Base-by-base conservation (phyloP, 2,113 vertebrate species). In the Murina feae region DNA sequence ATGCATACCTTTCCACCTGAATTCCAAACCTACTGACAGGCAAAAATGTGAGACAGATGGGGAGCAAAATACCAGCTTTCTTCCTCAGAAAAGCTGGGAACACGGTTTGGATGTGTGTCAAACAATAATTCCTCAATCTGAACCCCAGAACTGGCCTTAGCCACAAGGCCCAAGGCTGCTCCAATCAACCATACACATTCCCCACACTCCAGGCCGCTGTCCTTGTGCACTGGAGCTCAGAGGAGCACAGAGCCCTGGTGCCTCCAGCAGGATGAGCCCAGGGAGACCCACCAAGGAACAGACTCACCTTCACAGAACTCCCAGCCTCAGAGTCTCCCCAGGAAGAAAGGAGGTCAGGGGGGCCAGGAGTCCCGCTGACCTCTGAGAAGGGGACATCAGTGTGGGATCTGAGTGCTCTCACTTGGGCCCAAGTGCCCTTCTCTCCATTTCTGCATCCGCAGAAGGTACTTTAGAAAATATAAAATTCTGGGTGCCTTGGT, bases 381-480 rank as follows among this genome's bases (percentile, higher is more conserved):
- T 80, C 53, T 55, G 35, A 20, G 42, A 68, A 60, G 18, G 37
- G 35, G 65, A 44, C 42, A 28, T 1, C 23, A 71, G 39, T n/a
- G 37, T 4, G 25, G 4, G 1, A 14, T 44, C 47, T 42, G 42
- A 72, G 42, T 2, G 6, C 21, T 18, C 35, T 42, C 65, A 18
- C 18, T 11, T 6, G 42, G 23, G 6, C 37, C 32, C 39, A 20
- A 58, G 16, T 0, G 0, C 39, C 10, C 25, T 9, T 11, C 1
- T 25, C 6, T 25, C 63, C 14, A 4, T 32, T n/a, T 39, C 25
- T 35, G 39, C 23, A 6, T 1, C 39, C 32, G 18, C 2, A 13
- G 51, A 16, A 68, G 8, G 30, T 10, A 4, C 7, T 5, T 74
- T 35, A 68, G 53, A 9, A 2, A 16, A 9, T 5, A 83, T 4